Evolutionary conservation across 2,888 invertebrate species (phyloP).

Genomic region (Petrophora chlorosata): DNA sequence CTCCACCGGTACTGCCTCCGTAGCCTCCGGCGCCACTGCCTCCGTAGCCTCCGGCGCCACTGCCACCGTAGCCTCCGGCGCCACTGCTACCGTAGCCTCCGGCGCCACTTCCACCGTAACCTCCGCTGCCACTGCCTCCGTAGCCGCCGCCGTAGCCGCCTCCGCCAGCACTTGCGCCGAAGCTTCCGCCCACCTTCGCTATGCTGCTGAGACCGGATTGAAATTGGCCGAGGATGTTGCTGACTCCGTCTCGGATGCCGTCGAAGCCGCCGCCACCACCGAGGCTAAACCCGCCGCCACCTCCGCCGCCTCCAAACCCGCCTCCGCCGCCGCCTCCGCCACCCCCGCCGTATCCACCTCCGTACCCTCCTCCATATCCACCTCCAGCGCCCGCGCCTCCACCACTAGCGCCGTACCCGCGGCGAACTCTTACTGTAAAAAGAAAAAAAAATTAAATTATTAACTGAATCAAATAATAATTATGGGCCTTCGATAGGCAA

Average conservation of each 20-base stretch:
- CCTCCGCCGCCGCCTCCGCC: conserved; percentile 48
- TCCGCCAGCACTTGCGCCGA: conserved; percentile 35
- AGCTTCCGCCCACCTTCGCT: conserved; percentile 37
- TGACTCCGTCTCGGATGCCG: conserved; percentile 54
- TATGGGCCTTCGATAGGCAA: too few relatives aligned
- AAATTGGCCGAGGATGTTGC: conserved; percentile 58
- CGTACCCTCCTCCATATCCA: conserved; percentile 40
- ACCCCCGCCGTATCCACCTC: conserved; percentile 41
- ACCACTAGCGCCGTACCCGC: conserved; percentile 54
- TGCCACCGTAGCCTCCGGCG: conserved; percentile 33
- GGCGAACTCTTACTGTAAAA: conserved; percentile 62
- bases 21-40: conserved; percentile 29
- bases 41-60: conserved; percentile 25
- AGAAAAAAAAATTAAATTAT: conserved; percentile 28
- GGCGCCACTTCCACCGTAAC: too few relatives aligned
- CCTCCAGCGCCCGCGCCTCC: conserved; percentile 47
- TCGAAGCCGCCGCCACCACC: conserved; percentile 51
- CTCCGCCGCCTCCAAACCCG: conserved; percentile 43
- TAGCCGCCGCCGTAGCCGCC: too few relatives aligned
- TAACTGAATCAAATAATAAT: not conserved
- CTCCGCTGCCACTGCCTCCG: too few relatives aligned
- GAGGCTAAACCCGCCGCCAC: conserved; percentile 40
- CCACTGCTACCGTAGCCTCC: conserved; percentile 32
- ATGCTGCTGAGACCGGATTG: conserved; percentile 49
- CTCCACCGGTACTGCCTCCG: conserved; percentile 38